Base-by-base conservation (phyloP, 2,888 invertebrate genomes). In the Diaperis boleti region DNA sequence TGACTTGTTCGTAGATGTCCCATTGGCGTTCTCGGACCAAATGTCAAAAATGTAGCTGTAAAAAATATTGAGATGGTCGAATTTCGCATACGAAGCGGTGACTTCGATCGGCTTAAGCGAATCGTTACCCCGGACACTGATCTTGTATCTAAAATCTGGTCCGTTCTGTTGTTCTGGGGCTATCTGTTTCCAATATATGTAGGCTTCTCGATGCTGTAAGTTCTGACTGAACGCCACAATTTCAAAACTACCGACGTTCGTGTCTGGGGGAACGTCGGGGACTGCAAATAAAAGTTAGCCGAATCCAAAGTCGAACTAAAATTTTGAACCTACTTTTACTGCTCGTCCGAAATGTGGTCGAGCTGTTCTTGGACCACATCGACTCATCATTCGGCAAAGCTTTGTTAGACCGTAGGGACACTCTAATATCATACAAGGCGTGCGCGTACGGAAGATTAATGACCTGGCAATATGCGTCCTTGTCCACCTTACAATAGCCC, bases 151-250 rank as follows among this genome's bases (percentile, higher is more conserved):
- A 74, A 94, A 92, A 74, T 90, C 85, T 3, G 87, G 86, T 13
- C 93, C 94, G 74, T 92, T 92, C 72, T 89, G 85, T 69, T 89
- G 84, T 75, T 86, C 85, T 39, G 85, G 84, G 13, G 87, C 86
- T 49, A 94, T 85, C 67, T 89, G 86, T 75, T 91, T 88, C 94
- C 94, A 95, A 78, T 93, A 94, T 14, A 94, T 82, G 76, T 88
- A 87, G 35, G 92, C 83, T 54, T 88, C 85, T 66, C 89, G 83
- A 62, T 84, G 84, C 31, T 81, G 79, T 13, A 84, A 82, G 72
- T 79, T 84, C 50, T 79, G 79, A 20, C 67, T 66, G n/a, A 63
- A 63, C 10, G 71, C 65, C 10, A 79, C 72, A 49, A 81, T 82
- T 77, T 91, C 87, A 77, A 93, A 94, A 73, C 91, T 89, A 33